Percentiles rank a stretch among this genome's conserved stretches.
Evolutionary conservation across 2,797 vertebrate species (phyloP).

Genomic region (Octomys mimax): DNA sequence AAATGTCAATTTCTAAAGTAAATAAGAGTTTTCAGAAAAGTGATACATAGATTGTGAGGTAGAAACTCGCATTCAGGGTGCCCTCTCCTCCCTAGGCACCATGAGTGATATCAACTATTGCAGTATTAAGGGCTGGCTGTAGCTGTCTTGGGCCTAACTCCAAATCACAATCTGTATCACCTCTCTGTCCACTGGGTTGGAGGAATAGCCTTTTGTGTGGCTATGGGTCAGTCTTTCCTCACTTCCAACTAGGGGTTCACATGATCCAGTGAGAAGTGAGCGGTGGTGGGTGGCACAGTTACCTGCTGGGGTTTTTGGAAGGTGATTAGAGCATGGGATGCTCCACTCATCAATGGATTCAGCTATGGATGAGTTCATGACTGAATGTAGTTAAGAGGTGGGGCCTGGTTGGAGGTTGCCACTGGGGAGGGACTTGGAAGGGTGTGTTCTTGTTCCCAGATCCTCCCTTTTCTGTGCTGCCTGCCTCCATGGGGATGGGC

Average conservation of each 20-base stretch:
- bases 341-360: not conserved
- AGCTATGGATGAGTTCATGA: not conserved
- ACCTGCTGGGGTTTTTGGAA: not conserved
- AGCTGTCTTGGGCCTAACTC: accelerated
- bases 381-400: not conserved
- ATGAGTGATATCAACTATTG: not conserved
- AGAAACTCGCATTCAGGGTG: accelerated
- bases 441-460: not conserved
- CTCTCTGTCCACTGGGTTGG: accelerated
- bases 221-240: no score
- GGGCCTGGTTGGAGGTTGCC: not conserved
- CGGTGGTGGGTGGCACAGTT: not conserved
- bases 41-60: accelerated
- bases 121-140: not conserved
- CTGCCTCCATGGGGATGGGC: not conserved
- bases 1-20: not conserved
- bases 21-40: not conserved
- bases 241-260: no score
- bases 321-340: not conserved
- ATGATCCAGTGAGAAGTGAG: not conserved
- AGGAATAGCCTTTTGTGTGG: not conserved
- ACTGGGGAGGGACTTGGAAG: not conserved
- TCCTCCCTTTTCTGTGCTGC: not conserved
- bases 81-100: accelerated
- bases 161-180: accelerated